Evolutionary conservation across 2,888 invertebrate species (phyloP).

Genomic region (Rhagophthalmus giganteus): DNA sequence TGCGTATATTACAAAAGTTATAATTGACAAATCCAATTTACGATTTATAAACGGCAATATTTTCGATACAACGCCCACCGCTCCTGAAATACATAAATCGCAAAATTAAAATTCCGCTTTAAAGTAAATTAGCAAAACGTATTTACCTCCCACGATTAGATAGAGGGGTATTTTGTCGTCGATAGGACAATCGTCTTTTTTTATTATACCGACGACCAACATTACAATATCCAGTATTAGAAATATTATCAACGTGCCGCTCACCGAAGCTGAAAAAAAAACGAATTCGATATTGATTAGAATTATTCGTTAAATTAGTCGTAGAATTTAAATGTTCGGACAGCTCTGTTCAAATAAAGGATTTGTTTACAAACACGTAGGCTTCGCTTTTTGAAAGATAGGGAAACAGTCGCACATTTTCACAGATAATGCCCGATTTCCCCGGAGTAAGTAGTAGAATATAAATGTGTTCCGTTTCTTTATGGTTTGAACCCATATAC

Average conservation of each 20-base stretch:
- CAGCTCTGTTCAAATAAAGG: no score
- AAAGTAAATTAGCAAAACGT: not conserved
- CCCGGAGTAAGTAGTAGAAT: no score
- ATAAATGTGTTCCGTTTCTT: no score
- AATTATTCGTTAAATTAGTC: no score
- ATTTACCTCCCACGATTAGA: slow-evolving; percentile 19
- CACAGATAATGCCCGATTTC: no score
- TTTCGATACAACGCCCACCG: slow-evolving; percentile 12
- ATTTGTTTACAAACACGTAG: no score
- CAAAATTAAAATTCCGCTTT: not conserved
- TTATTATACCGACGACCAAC: slow-evolving; percentile 14
- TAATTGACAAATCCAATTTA: slow-evolving; percentile 9
- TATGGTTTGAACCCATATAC: no score
- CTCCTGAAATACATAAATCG: slow-evolving; percentile 6
- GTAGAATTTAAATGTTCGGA: no score
- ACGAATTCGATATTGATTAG: no score
- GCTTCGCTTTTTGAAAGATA: no score
- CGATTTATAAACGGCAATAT: slow-evolving; percentile 19
- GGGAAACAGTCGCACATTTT: no score
- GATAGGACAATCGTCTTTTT: slow-evolving; percentile 14
- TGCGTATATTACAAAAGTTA: slow-evolving; percentile 7
- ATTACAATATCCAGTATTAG: slow-evolving; percentile 18
- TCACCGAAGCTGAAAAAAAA: slow-evolving; percentile 18
- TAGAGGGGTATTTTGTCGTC: slow-evolving; percentile 13
- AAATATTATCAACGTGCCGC: slow-evolving; percentile 16